Base-by-base conservation (phyloP, 2,888 invertebrate species). In the Linyphia triangularis region DNA sequence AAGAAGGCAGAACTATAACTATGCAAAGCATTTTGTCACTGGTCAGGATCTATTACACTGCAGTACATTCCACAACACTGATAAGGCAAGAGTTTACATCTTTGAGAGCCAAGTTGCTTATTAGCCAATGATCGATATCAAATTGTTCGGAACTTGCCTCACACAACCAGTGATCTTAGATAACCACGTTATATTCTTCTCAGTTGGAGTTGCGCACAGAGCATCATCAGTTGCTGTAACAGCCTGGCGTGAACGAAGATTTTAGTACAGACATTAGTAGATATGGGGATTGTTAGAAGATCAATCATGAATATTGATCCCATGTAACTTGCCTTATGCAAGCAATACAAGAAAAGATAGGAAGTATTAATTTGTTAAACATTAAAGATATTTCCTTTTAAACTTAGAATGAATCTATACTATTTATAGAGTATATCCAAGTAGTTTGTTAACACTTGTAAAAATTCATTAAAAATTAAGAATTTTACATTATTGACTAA, bases 141-240 rank as follows among this genome's bases (percentile, higher is more conserved):
- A 61, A 37, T 30, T 22, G 22, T 19, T 43, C 5, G 24, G 30
- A 59, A 90, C 88, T 88, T 88, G 90, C 88, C 90, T 90, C 82
- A 90, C 90, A 77, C 90, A 90, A 40, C 88, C 59, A 59, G 90
- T 90, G 61, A 90, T 88, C 67, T 90, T 90, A 82, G 84, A 72
- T 75, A 90, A 85, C 90, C 90, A 90, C 9, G 43, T 90, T 43
- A 88, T 69, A 59, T 85, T 81, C 85, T 86, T 89, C 77, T 89
- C 89, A 3, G 57, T 59, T 2, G 89, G 85, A 65, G 83, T 85
- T 28, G 79, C 70, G 24, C 85, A 81, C 28, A 61, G 40, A 30
- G 28, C 69, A 33, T 73, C 78, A 26, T 69, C 78, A 10, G 86
- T 59, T 13, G 63, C n/a, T 13, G 61, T 6, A 13, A 51, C 22